These are phyloP conservation scores for Osmoderma eremita DNA, from an alignment of 2,888 invertebrate genomes.

Conservation along the genomic window DNA sequence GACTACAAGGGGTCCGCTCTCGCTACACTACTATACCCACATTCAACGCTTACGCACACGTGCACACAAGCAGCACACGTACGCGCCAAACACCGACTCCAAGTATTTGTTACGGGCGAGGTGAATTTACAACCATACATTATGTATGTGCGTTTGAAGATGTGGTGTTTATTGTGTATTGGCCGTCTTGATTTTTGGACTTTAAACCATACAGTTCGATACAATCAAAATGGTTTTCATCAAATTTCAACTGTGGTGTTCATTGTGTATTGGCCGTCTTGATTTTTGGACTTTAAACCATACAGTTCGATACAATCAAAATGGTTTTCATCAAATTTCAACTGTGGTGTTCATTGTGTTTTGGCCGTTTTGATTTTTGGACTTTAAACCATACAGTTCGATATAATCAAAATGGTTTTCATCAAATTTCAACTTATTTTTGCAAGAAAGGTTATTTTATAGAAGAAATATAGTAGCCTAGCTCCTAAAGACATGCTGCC, in stretches of 20 bases:
- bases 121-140: slow-evolving; percentile 22
- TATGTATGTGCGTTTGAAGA: slow-evolving; percentile 8
- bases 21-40: slow-evolving; percentile 33
- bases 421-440: too few relatives aligned
- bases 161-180: not conserved
- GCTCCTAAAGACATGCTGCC: too few relatives aligned
- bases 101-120: slow-evolving; percentile 24
- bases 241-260: too few relatives aligned
- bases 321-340: too few relatives aligned
- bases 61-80: slow-evolving; percentile 11
- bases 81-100: slow-evolving; percentile 10
- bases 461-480: too few relatives aligned
- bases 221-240: too few relatives aligned
- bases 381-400: too few relatives aligned
- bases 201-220: too few relatives aligned
- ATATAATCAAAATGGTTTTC: too few relatives aligned
- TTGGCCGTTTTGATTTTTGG: not conserved
- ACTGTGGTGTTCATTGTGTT: not conserved
- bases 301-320: too few relatives aligned
- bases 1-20: slow-evolving; percentile 38
- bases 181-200: not conserved
- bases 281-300: not conserved
- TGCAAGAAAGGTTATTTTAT: too few relatives aligned
- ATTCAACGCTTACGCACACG: slow-evolving; percentile 28
- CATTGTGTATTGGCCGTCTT: not conserved